Base-by-base conservation (phyloP, 2,888 invertebrate genomes). In the Neocrepidodera transversa region DNA sequence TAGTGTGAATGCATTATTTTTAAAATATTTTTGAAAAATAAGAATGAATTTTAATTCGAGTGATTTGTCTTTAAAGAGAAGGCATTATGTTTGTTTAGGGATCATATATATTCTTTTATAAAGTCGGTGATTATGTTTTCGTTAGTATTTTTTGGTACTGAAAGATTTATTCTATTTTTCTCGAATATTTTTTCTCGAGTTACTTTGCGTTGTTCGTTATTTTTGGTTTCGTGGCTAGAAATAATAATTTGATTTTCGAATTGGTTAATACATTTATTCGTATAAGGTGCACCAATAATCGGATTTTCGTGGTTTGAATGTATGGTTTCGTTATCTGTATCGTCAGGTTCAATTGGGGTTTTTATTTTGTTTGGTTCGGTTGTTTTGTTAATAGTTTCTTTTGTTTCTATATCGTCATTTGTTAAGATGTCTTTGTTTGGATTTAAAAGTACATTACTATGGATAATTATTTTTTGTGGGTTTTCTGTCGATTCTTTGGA, bases 231-330 rank as follows among this genome's bases (percentile, higher is more conserved):
- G 13, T 16, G 20, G 3, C 18, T 43, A 17, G 55, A 23, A 30
- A 55, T 45, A 16, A 55, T 38, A 5, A 36, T 48, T 48, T 55
- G 55, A 26, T 55, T 48, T 48, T 23, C 48, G 17, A 14, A 26
- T 1, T 2, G 16, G 10, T 53, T 53, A 10, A 43, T 16, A 32
- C 14, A n/a, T n/a, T 10, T 26, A 11, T 48, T 28, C 1, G 38
- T 48, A 1, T n/a, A 28, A 10, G 55, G 55, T n/a, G 32, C 14
- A 26, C 30, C 36, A 6, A 48, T 36, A 11, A 55, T 30, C 5
- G 55, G 55, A 17, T 48, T 36, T 55, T 48, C 47, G 1, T 48
- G 35, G 8, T 28, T 55, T 3, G 55, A 28, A 17, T 55, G 47
- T 7, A 47, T 13, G 7, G 55, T 55, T 55, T 55, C 55, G 26